Percentiles rank a stretch among this genome's conserved stretches.
phyloP scores from a whole-genome alignment of 2,113 vertebrate species.

The Hyperopisus bebe region DNA sequence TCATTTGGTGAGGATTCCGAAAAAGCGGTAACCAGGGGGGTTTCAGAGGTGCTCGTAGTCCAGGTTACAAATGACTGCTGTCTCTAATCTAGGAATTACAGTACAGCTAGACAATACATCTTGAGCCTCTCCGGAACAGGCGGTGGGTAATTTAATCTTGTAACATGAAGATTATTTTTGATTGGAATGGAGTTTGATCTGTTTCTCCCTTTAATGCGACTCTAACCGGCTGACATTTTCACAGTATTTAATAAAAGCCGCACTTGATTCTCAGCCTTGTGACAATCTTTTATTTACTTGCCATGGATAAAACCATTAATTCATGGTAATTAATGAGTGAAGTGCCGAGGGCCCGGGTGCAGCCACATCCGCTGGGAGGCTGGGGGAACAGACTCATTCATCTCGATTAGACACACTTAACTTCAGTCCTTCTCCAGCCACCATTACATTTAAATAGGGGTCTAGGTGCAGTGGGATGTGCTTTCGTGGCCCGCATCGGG shows the following conservation, averaged over 20 bases:
- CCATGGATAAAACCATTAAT: conserved; percentile 59
- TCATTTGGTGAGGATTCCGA: conserved; percentile 16
- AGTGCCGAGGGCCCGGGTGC: conserved; percentile 43
- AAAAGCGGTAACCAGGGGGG: conserved; percentile 23
- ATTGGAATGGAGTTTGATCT: conserved; percentile 50
- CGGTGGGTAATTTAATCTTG: conserved; percentile 45
- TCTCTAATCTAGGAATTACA: conserved; percentile 43
- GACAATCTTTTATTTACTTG: conserved; percentile 61
- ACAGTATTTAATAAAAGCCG: conserved; percentile 53
- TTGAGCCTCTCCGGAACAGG: conserved; percentile 35
- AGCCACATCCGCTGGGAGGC: conserved; percentile 47
- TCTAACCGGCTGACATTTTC: conserved; percentile 54
- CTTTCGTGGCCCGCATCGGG: background rate
- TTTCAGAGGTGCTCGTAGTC: conserved; percentile 34
- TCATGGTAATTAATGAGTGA: conserved; percentile 60
- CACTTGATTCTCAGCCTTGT: conserved; percentile 44
- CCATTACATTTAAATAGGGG: conserved; percentile 42
- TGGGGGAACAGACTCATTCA: conserved; percentile 44
- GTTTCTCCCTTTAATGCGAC: conserved; percentile 52
- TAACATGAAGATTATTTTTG: conserved; percentile 46
- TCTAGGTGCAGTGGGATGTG: conserved; percentile 16
- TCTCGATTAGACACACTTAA: conserved; percentile 56
- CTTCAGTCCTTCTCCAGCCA: conserved; percentile 36
- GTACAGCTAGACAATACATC: conserved; percentile 38
- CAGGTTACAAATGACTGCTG: conserved; percentile 39